Conservation (phyloP, 2,797 vertebrate genomes). For the Crocodylus rhombifer region DNA sequence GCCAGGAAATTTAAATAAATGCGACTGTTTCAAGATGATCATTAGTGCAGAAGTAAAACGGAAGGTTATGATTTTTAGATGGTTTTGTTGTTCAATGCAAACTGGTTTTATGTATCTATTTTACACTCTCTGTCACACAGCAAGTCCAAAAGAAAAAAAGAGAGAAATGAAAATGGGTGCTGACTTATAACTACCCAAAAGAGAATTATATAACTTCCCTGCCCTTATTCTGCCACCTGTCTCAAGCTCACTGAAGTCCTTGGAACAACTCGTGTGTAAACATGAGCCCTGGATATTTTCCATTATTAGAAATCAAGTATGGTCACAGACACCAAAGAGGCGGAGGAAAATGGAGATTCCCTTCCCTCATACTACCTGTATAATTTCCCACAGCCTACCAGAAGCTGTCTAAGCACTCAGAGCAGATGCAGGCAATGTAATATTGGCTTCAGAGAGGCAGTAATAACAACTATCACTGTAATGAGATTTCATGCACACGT, state of each 20-base stretch:
- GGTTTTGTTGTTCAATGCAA: too few relatives aligned
- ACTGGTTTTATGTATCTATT: too few relatives aligned
- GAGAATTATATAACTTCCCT: background rate
- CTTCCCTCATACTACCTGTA: background rate
- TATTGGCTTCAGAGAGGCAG: background rate
- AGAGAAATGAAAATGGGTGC: background rate
- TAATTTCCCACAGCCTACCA: background rate
- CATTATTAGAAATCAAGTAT: too few relatives aligned
- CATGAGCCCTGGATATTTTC: background rate
- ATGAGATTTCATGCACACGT: background rate
- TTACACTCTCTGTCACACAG: background rate
- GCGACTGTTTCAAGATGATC: background rate
- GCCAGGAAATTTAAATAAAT: background rate
- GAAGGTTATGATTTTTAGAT: background rate
- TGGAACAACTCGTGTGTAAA: too few relatives aligned
- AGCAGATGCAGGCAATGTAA: background rate
- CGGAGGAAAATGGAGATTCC: background rate
- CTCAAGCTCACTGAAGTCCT: background rate
- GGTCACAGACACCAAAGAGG: background rate
- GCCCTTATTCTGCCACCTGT: background rate
- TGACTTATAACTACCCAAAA: too few relatives aligned
- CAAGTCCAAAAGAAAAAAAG: background rate
- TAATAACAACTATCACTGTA: background rate
- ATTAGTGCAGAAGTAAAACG: conserved; percentile 38
- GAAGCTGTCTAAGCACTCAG: background rate